Conservation (phyloP, 2,797 vertebrate species). For the Siniperca undulata region DNA sequence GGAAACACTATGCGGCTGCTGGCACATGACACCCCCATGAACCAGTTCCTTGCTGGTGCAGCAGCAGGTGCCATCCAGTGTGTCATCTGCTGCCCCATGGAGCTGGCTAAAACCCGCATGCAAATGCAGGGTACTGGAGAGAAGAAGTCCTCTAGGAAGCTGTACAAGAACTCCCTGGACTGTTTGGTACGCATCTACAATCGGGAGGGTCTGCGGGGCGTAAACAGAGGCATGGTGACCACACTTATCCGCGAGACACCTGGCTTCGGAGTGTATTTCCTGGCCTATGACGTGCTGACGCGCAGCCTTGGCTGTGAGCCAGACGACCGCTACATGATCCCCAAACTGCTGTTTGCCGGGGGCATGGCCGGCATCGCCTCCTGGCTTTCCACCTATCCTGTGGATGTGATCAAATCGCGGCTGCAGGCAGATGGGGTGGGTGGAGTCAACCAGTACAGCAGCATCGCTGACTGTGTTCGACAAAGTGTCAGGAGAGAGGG, state of each 20-base stretch:
- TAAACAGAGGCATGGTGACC: constrained; percentile 95
- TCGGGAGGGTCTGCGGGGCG: constrained; percentile 90
- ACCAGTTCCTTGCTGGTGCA: constrained; percentile 96
- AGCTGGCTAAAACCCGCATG: constrained; percentile 98
- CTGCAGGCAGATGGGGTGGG: constrained; percentile 95
- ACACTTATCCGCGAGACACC: constrained; percentile 95
- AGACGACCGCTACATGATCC: constrained; percentile 90
- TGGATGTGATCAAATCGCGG: constrained; percentile 97
- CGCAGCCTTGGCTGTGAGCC: constrained; percentile 92
- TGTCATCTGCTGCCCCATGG: constrained; percentile 97
- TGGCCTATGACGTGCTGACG: constrained; percentile 92
- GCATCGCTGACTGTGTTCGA: constrained; percentile 92
- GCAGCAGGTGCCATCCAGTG: constrained; percentile 95
- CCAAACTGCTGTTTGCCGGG: constrained; percentile 94
- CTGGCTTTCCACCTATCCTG: constrained; percentile 96
- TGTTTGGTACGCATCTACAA: constrained; percentile 94
- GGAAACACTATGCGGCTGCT: constrained; percentile 92
- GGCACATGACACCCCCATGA: constrained; percentile 90
- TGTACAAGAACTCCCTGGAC: constrained; percentile 96
- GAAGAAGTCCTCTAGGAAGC: constrained; percentile 86
- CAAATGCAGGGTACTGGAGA: constrained; percentile 96
- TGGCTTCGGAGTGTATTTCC: constrained; percentile 96
- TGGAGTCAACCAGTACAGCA: constrained; percentile 87
- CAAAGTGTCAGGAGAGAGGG: constrained; percentile 93
- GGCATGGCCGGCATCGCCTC: constrained; percentile 95